phyloP scores from a whole-genome alignment of 2,113 vertebrate species.

The Sinocyclocheilus anophthalmus region DNA sequence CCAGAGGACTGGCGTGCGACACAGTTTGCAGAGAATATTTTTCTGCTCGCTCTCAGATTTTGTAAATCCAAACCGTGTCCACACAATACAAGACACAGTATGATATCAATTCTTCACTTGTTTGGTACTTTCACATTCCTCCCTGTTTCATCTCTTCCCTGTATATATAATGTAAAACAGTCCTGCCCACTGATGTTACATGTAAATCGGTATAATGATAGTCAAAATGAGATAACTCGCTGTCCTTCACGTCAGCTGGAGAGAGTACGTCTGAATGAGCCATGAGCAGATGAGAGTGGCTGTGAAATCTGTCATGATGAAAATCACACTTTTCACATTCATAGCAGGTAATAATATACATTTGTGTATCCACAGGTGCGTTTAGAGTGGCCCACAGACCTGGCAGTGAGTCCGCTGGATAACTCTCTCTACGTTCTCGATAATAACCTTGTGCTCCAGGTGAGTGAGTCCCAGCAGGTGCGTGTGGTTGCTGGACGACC shows the following conservation, averaged over 20 bases:
- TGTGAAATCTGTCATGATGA: background rate
- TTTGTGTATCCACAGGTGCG: constrained; percentile 81
- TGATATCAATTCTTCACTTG: constrained; percentile 2
- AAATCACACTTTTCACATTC: background rate
- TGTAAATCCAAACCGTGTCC: background rate
- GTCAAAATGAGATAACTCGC: background rate
- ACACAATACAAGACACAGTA: constrained; percentile 4
- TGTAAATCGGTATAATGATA: background rate
- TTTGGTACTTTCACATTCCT: background rate
- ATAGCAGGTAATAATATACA: background rate
- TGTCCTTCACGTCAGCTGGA: background rate
- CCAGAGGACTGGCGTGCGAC: background rate
- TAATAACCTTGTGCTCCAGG: constrained; percentile 97
- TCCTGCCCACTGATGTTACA: background rate
- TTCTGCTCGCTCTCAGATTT: background rate
- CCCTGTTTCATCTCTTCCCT: background rate
- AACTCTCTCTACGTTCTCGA: constrained; percentile 96
- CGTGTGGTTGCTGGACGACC: constrained; percentile 93
- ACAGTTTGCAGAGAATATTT: background rate
- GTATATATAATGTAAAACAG: background rate
- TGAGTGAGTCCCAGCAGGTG: constrained; percentile 88
- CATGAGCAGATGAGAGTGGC: background rate
- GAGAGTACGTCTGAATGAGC: background rate
- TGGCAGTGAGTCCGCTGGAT: constrained; percentile 93
- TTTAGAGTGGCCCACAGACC: constrained; percentile 96